Conservation (phyloP, 92 coral and sea anemone genomes). For the Palythoa grandis region DNA sequence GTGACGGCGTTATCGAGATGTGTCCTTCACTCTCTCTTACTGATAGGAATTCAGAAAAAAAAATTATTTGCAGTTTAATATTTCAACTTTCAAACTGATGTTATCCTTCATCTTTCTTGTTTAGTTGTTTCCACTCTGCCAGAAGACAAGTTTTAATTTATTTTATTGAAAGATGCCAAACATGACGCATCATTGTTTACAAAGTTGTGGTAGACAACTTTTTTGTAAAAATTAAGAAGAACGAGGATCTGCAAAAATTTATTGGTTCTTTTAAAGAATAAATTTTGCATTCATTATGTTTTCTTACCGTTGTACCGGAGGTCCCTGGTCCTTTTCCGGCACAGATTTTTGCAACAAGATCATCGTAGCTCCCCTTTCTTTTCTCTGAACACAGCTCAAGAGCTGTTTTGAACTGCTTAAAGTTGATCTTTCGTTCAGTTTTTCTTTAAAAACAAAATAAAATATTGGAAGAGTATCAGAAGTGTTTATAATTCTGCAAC, state of each 20-base stretch:
- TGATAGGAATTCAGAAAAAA: too few relatives aligned
- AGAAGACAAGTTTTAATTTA: too few relatives aligned
- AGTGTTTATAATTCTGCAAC: too few relatives aligned
- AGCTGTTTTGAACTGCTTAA: constrained; percentile 49
- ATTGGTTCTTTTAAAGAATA: background rate
- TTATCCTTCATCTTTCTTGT: too few relatives aligned
- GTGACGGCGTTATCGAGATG: background rate
- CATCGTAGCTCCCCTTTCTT: constrained; percentile 36
- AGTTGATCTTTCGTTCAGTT: constrained; percentile 61
- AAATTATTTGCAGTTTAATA: too few relatives aligned
- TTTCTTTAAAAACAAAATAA: constrained; percentile 40
- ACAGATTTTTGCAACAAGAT: constrained; percentile 25
- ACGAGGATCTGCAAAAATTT: background rate
- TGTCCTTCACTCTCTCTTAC: background rate
- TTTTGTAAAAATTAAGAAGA: background rate
- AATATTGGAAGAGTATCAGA: background rate
- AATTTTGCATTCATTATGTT: background rate
- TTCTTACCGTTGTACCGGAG: constrained; percentile 52
- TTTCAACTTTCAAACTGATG: too few relatives aligned
- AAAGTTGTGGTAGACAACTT: too few relatives aligned
- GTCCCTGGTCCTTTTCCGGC: constrained; percentile 57
- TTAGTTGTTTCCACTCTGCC: too few relatives aligned
- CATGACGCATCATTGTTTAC: too few relatives aligned
- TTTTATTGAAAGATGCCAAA: too few relatives aligned
- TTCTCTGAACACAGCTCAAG: constrained; percentile 50